phyloP scores from a whole-genome alignment of 2,888 invertebrate species.

The Ectemnius cavifrons region DNA sequence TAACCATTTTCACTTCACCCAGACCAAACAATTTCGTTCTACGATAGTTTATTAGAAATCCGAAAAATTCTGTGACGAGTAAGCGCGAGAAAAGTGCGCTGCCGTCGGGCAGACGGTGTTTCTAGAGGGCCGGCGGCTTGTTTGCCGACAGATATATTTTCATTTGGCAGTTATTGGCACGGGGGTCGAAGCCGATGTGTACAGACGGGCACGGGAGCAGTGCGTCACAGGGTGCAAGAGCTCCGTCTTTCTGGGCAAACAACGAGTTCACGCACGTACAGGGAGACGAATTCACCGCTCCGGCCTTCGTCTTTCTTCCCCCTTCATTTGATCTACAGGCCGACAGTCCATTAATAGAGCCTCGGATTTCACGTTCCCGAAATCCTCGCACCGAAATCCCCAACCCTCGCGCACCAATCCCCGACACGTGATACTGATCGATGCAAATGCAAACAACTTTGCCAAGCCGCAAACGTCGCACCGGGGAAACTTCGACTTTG shows the following conservation, averaged over 20 bases:
- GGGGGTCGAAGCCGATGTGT: constrained; percentile 61
- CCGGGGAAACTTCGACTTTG: too few relatives aligned
- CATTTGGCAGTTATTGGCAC: constrained; percentile 78
- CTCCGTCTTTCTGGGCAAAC: constrained; percentile 68
- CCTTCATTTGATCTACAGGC: constrained; percentile 67
- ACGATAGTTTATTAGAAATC: too few relatives aligned
- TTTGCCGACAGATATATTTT: constrained; percentile 78
- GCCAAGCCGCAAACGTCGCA: neutral
- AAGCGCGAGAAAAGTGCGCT: too few relatives aligned
- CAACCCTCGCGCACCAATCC: constrained; percentile 12
- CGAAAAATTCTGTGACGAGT: too few relatives aligned
- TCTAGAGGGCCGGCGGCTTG: constrained; percentile 63
- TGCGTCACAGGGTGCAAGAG: constrained; percentile 60
- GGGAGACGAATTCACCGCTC: constrained; percentile 42
- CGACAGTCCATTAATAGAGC: constrained; percentile 75
- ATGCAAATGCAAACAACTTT: constrained; percentile 4
- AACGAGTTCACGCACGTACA: constrained; percentile 53
- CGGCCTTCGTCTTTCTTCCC: constrained; percentile 52
- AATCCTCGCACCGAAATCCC: constrained; percentile 19
- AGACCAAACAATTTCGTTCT: too few relatives aligned
- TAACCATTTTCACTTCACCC: too few relatives aligned
- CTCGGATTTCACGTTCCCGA: constrained; percentile 72
- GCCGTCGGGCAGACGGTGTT: constrained; percentile 31
- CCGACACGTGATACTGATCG: neutral
- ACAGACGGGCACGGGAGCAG: constrained; percentile 49